These are phyloP conservation scores for Galerucella calmariensis DNA, from an alignment of 2,888 invertebrate genomes.

Conservation along the genomic window DNA sequence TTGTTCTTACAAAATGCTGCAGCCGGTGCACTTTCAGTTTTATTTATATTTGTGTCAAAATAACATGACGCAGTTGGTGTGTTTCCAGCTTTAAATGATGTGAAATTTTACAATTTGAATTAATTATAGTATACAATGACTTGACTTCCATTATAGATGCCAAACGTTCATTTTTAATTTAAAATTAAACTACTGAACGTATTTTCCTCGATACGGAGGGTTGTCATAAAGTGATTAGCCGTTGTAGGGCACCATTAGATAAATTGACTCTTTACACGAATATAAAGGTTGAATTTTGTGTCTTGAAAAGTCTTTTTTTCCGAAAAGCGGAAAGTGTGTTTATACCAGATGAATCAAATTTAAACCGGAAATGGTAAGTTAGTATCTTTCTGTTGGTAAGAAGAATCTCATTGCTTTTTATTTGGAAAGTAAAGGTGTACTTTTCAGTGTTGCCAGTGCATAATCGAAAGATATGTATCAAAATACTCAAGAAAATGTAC, in stretches of 20 bases:
- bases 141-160: background rate
- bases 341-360: background rate
- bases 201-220: background rate
- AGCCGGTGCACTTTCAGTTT: too few species aligned
- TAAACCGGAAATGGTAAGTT: background rate
- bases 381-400: too few species aligned
- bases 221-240: slow-evolving; percentile 11
- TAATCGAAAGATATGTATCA: too few species aligned
- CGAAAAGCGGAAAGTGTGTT: background rate
- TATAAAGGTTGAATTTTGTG: background rate
- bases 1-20: too few species aligned
- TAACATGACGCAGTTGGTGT: too few species aligned
- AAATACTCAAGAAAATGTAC: too few species aligned
- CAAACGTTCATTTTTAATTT: slow-evolving; percentile 3
- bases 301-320: background rate
- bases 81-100: too few species aligned
- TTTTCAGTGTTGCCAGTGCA: too few species aligned
- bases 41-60: too few species aligned
- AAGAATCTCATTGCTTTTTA: too few species aligned
- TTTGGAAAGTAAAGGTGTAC: too few species aligned
- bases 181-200: background rate
- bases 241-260: background rate
- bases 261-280: background rate
- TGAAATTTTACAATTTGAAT: background rate
- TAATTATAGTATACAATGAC: background rate